These are phyloP conservation scores for Octonoba sinensis DNA, from an alignment of 2,888 invertebrate genomes.

Conservation along the genomic window DNA sequence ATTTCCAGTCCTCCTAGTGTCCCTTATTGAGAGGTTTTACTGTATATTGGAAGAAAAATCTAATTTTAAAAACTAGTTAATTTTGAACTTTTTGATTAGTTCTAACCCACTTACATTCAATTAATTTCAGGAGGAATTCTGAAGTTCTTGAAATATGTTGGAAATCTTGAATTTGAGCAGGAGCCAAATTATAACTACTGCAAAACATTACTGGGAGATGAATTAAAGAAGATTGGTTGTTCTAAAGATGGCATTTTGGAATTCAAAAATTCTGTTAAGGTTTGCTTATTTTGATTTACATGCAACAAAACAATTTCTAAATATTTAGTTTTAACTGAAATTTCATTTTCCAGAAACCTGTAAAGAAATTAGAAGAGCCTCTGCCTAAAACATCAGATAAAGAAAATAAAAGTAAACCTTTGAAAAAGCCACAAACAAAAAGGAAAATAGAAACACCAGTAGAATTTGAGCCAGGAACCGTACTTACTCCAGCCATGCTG, in stretches of 20 bases:
- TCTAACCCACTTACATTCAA: no score
- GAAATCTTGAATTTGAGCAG: slow-evolving; percentile 34
- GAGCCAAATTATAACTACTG: slow-evolving; percentile 44
- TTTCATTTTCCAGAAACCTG: neutral
- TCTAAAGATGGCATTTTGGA: slow-evolving; percentile 23
- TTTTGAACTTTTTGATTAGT: neutral
- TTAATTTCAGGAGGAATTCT: slow-evolving; percentile 24
- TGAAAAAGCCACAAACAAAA: slow-evolving; percentile 13
- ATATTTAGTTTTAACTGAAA: no score
- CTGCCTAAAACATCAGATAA: slow-evolving; percentile 22
- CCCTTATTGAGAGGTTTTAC: no score
- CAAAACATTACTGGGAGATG: slow-evolving; percentile 34
- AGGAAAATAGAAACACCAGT: slow-evolving; percentile 17
- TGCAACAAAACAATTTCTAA: no score
- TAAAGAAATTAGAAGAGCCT: neutral
- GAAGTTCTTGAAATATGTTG: slow-evolving; percentile 25
- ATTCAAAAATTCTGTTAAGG: slow-evolving; percentile 24
- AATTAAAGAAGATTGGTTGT: slow-evolving; percentile 33
- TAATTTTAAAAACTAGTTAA: neutral
- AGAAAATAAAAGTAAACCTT: slow-evolving; percentile 24
- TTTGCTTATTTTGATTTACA: neutral
- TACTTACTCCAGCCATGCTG: slow-evolving; percentile 56
- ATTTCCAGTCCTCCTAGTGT: no score
- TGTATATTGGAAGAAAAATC: neutral
- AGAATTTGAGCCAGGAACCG: slow-evolving; percentile 19